Evolutionary conservation across 2,888 invertebrate genomes (phyloP).

Genomic region (Tetrapedia diversipes): DNA sequence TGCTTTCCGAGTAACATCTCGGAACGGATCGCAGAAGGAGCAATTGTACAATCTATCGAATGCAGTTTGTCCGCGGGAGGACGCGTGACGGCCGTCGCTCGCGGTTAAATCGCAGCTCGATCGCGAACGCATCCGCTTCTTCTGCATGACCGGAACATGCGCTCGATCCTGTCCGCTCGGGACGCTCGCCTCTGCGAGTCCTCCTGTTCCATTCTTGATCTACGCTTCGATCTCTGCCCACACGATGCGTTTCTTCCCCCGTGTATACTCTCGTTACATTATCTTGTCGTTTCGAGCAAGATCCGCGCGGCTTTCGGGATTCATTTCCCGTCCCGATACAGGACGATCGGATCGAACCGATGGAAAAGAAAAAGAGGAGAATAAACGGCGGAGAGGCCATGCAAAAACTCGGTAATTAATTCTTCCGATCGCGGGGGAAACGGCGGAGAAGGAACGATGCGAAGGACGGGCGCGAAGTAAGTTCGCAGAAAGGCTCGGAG

Average conservation of each 20-base stretch:
- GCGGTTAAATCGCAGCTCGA: slow-evolving; percentile 42
- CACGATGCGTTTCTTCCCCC: neutral
- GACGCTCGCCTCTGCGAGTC: slow-evolving; percentile 40
- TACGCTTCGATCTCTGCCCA: slow-evolving; percentile 17
- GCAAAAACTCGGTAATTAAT: slow-evolving; percentile 28
- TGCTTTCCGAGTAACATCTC: neutral
- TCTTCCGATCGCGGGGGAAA: neutral
- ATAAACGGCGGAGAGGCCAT: neutral
- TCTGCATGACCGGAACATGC: slow-evolving; percentile 25
- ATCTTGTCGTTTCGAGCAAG: slow-evolving; percentile 10
- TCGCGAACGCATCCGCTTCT: slow-evolving; percentile 37
- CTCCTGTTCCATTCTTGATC: slow-evolving; percentile 35
- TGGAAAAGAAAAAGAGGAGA: neutral
- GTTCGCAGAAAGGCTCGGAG: slow-evolving; percentile 78
- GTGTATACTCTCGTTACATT: slow-evolving; percentile 11
- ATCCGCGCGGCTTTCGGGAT: slow-evolving; percentile 1
- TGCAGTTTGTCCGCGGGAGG: slow-evolving; percentile 76
- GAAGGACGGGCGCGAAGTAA: slow-evolving; percentile 62
- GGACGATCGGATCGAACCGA: slow-evolving; percentile 5
- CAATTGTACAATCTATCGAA: slow-evolving; percentile 79
- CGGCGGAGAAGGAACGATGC: too few relatives aligned
- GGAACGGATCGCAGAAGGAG: slow-evolving; percentile 68
- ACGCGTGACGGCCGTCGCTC: slow-evolving; percentile 73
- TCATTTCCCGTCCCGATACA: neutral
- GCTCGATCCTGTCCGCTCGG: slow-evolving; percentile 43